A percentile compares a stretch with the other conserved stretches of the same genome.
Conservation (phyloP, 2,113 vertebrate genomes). For the Quiscalus mexicanus region DNA sequence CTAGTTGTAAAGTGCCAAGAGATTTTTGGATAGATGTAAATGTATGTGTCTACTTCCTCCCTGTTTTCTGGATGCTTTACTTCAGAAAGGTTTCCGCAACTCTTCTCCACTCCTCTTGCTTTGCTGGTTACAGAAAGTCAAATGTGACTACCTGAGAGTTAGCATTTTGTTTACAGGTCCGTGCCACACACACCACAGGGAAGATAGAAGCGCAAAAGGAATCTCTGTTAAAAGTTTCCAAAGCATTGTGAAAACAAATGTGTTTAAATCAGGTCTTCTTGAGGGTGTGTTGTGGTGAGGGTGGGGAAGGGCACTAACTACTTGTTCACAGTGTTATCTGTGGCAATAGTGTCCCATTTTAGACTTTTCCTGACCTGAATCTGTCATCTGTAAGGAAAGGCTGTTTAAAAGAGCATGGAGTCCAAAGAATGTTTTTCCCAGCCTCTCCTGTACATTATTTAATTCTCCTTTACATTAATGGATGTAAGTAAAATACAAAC, state of each 20-base stretch:
- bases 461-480: not conserved
- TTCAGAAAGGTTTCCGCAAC: not conserved
- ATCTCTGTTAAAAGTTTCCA: not conserved
- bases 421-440: not conserved
- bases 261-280: not conserved
- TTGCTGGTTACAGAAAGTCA: not conserved
- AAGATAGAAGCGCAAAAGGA: not conserved
- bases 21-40: not conserved
- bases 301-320: not conserved
- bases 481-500: not conserved
- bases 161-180: not conserved
- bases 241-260: not conserved
- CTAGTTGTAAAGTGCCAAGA: not conserved
- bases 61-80: not conserved
- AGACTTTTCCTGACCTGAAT: slow-evolving; percentile 30
- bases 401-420: not conserved
- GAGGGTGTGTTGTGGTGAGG: not conserved
- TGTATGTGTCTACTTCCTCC: not conserved
- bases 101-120: not conserved
- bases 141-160: not conserved
- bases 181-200: not conserved
- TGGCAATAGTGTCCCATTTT: slow-evolving; percentile 17
- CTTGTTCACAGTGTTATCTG: not conserved
- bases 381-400: slow-evolving; percentile 9
- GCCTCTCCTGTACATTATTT: not conserved